Percentiles rank a stretch among this genome's conserved stretches.
Conservation (phyloP, 37 sponge, comb jelly and placozoan genomes). For the Hexactinellida sp. region DNA sequence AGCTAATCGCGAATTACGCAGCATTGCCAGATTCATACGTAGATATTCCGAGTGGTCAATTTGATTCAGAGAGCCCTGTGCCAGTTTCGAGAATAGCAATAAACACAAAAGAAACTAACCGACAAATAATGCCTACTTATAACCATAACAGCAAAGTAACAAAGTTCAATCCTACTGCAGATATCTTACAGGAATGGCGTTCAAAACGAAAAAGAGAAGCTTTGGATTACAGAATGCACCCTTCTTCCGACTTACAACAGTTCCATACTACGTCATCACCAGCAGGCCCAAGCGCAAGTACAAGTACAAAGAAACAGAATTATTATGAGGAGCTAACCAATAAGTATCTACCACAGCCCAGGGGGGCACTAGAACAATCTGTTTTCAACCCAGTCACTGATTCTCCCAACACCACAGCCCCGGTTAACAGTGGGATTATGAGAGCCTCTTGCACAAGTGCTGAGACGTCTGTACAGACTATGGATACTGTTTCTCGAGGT, state of each 20-base stretch:
- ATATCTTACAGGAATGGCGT: not conserved
- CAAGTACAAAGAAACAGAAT: not conserved
- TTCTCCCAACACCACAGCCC: not conserved
- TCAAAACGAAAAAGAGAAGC: not conserved
- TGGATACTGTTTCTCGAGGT: too few species aligned
- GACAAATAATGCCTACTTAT: not conserved
- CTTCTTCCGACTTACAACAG: not conserved
- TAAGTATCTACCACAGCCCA: not conserved
- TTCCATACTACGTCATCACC: not conserved
- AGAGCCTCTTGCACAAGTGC: too few species aligned
- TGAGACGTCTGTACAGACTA: too few species aligned
- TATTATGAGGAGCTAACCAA: not conserved
- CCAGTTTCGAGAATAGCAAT: not conserved
- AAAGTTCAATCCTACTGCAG: not conserved
- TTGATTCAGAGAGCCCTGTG: not conserved
- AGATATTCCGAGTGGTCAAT: not conserved
- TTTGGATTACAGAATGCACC: not conserved
- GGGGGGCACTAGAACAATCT: not conserved
- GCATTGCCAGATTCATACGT: not conserved
- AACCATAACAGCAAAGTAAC: not conserved
- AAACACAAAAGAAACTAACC: not conserved
- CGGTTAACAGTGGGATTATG: too few species aligned
- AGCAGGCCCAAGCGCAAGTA: not conserved
- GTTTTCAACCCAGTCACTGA: not conserved
- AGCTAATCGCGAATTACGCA: not conserved